Percentiles rank a stretch among this genome's conserved stretches.
These are phyloP conservation scores for Hirtodrosophila alboralis DNA, from an alignment of 2,888 invertebrate species.

Conservation along the genomic window DNA sequence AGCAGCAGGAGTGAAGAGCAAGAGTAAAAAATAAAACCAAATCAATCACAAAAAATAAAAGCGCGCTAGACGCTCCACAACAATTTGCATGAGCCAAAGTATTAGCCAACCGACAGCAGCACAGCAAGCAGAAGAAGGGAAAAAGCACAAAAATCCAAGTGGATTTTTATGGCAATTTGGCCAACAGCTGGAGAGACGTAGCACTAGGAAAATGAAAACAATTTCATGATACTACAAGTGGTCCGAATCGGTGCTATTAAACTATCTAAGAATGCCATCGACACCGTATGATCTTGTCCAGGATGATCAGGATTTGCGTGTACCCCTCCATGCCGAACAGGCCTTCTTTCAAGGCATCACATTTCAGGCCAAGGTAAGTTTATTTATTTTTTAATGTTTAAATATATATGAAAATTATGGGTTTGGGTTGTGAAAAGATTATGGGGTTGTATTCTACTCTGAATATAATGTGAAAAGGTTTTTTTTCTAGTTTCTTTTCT, in stretches of 20 bases:
- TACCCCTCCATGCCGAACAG: slow-evolving; percentile 98
- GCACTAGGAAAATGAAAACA: slow-evolving; percentile 84
- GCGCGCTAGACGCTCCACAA: slow-evolving; percentile 40
- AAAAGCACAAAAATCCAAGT: slow-evolving; percentile 51
- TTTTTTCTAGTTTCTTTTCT: too few species aligned
- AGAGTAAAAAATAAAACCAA: slow-evolving; percentile 40
- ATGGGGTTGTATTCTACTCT: too few species aligned
- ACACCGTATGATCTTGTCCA: slow-evolving; percentile 96
- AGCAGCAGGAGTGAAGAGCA: slow-evolving; percentile 2
- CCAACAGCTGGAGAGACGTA: slow-evolving; percentile 83
- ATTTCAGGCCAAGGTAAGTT: slow-evolving; percentile 97
- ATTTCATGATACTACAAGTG: slow-evolving; percentile 85
- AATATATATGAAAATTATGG: slow-evolving; percentile 7
- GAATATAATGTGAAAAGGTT: too few species aligned
- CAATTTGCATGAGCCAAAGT: slow-evolving; percentile 83
- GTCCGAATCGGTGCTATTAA: slow-evolving; percentile 84
- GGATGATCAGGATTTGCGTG: slow-evolving; percentile 97
- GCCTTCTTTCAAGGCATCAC: slow-evolving; percentile 97
- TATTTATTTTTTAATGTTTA: not conserved
- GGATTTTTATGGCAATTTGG: slow-evolving; percentile 83
- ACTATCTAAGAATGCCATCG: slow-evolving; percentile 90
- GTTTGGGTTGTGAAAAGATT: too few species aligned
- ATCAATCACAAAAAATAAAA: slow-evolving; percentile 77
- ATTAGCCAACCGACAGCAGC: slow-evolving; percentile 41
- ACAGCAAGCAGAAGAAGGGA: slow-evolving; percentile 18